These are phyloP conservation scores for Heterodera schachtii DNA, from an alignment of 1,140 invertebrate species.

Conservation along the genomic window DNA sequence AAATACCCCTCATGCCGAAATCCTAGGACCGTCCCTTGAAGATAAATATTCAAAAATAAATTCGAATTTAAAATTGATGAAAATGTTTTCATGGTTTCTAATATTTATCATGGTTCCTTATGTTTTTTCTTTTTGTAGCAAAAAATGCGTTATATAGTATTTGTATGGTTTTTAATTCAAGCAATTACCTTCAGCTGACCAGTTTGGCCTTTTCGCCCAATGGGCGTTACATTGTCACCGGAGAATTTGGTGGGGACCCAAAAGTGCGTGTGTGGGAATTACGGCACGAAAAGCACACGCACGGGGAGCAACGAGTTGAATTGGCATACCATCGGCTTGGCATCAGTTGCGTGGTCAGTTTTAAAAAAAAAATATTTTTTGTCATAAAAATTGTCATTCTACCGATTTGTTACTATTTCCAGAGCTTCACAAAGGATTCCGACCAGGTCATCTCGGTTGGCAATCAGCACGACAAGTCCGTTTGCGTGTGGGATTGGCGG, in stretches of 20 bases:
- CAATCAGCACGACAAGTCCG: constrained; percentile 56
- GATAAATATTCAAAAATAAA: too few species aligned
- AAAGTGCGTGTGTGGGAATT: constrained; percentile 58
- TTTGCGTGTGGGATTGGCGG: constrained; percentile 56
- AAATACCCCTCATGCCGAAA: too few species aligned
- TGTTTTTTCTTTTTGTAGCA: too few species aligned
- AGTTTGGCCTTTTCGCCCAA: constrained; percentile 50
- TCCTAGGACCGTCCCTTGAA: too few species aligned
- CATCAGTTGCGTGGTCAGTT: constrained; percentile 54
- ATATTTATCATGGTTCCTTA: not conserved
- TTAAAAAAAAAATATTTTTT: not conserved
- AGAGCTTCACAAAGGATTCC: constrained; percentile 49
- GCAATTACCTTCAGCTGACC: constrained; percentile 41
- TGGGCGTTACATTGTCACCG: constrained; percentile 52
- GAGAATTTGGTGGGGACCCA: constrained; percentile 42
- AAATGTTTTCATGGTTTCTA: not conserved
- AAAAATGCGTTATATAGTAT: not conserved
- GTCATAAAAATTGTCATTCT: not conserved
- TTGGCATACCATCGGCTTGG: constrained; percentile 51
- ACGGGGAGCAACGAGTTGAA: constrained; percentile 50
- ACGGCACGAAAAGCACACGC: constrained; percentile 35
- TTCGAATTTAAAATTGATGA: too few species aligned
- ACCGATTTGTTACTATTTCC: constrained; percentile 25
- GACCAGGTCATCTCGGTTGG: constrained; percentile 57
- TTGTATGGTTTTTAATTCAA: not conserved